Conservation (phyloP, 1,140 invertebrate genomes). For the Polyergus mexicanus region DNA sequence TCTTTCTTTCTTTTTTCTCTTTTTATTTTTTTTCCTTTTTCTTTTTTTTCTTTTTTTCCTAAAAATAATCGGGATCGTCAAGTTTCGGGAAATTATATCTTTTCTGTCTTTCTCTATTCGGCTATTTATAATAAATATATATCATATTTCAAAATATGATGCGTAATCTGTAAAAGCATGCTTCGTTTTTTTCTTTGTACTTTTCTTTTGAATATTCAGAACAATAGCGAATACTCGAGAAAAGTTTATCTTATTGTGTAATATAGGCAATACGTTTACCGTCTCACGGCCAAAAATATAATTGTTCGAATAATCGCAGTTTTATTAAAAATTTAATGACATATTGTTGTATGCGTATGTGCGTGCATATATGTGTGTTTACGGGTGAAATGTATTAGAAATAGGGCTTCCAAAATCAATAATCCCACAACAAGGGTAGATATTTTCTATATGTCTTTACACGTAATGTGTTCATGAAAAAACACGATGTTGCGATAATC, state of each 20-base stretch:
- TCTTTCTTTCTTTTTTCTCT: neutral
- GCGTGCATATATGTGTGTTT: neutral
- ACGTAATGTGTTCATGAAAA: constrained; percentile 44
- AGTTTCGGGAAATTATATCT: constrained; percentile 12
- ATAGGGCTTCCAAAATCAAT: constrained; percentile 71
- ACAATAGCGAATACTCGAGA: neutral
- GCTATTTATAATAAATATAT: constrained; percentile 4
- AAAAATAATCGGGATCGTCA: neutral
- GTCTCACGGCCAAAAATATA: constrained; percentile 27
- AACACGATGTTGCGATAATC: neutral
- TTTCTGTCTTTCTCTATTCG: neutral
- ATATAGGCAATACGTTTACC: constrained; percentile 23
- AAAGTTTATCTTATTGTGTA: constrained; percentile 28
- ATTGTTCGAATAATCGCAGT: constrained; percentile 19
- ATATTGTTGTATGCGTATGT: neutral
- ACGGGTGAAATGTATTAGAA: neutral
- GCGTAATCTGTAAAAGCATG: neutral
- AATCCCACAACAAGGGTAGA: constrained; percentile 19
- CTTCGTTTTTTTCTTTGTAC: neutral
- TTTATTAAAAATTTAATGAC: constrained; percentile 24
- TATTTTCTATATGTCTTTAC: constrained; percentile 75
- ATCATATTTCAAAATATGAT: constrained; percentile 5
- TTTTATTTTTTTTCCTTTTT: neutral
- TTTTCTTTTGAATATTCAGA: neutral
- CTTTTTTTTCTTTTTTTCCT: neutral